Base-by-base conservation (phyloP, 2,797 vertebrate genomes). In the Silurus aristotelis region DNA sequence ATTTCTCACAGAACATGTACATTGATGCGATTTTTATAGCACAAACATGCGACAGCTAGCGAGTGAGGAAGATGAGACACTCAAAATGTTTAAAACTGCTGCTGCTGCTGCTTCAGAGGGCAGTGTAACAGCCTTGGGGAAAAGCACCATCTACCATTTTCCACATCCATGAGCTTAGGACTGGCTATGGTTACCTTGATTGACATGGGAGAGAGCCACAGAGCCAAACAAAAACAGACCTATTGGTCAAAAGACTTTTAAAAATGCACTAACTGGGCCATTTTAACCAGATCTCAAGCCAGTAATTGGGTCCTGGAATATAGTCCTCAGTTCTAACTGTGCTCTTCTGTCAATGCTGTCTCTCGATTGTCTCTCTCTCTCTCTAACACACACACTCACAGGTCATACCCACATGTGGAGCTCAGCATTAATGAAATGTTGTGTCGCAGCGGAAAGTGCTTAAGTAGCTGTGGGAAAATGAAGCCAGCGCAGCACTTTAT, bases 391-490 rank as follows among this genome's bases (percentile, higher is more conserved):
- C 15, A 83, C 20, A 73, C 68, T 61, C 22, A 61, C 6, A 2
- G 22, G n/a, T 58, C 71, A 85, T 38, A 38, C 64, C 63, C 80
- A 72, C 48, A 79, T 60, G 56, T 63, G 77, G 87, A 71, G 64
- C 83, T 76, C 79, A 61, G 63, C 63, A 52, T 64, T 66, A 73
- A 83, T 84, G 43, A 70, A 68, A 75, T 73, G 61, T 85, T 67
- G 80, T 80, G 71, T 87, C 80, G 25, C 55, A 64, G 76, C 31
- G 43, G 77, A 84, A 72, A 85, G 64, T 66, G 64, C 79, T 86
- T 86, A 89, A 80, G 68, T 70, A 71, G 68, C 83, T 48, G 14
- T 83, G 82, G 71, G 78, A 72, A 83, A 81, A 58, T 31, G 70
- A 52, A 81, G 64, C 38, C 46, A 78, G 63, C 48, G 48, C 61